Base-by-base conservation (phyloP, 2,113 vertebrate species). In the Sturnira hondurensis region DNA sequence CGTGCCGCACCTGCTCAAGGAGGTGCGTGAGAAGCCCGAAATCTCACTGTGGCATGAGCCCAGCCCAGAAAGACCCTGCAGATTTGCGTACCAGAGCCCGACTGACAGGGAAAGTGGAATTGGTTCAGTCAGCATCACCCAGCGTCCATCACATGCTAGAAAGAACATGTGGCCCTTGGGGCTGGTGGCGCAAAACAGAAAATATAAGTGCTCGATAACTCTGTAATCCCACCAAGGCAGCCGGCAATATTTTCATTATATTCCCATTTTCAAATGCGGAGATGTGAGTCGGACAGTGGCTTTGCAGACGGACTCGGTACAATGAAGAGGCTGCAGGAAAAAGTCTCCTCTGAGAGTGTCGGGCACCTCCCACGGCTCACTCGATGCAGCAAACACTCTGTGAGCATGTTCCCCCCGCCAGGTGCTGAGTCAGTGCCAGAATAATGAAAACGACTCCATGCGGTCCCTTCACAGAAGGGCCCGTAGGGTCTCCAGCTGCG, bases 341-440 rank as follows among this genome's bases (percentile, higher is more conserved):
- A 84, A 41, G 3, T 20, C 33, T 22, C 5, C 22, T 4, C 45
- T 1, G 8, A 33, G 36, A 41, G 20, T 10, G 4, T 0, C 0
- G 24, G 24, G 31, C 0, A 7, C 5, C 4, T 12, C 20, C 43
- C 36, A 3, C 10, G 20, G 47, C 38, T 68, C 14, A 6, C 19
- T 76, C 41, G 16, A 3, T 5, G 16, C 12, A 13, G 12, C 16
- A n/a, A 28, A 0, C 11, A 50, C 43, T 2, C 28, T 38, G 22
- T 36, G 52, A 82, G 50, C 24, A 41, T 31, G 24, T 68, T 43
- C n/a, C 50, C 4, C 33, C 31, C 63, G 31, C 50, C 83, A 85
- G 63, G 36, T 4, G 17, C n/a, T 31, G 26, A 74, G 22, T 10
- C 56, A 4, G 19, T 7, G 22, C 5, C 36, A 33, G 15, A 82